Evolutionary conservation across 2,888 invertebrate species (phyloP), one percentile per base, ranked within the genome.

Genomic region (Thelaira solivaga): DNA sequence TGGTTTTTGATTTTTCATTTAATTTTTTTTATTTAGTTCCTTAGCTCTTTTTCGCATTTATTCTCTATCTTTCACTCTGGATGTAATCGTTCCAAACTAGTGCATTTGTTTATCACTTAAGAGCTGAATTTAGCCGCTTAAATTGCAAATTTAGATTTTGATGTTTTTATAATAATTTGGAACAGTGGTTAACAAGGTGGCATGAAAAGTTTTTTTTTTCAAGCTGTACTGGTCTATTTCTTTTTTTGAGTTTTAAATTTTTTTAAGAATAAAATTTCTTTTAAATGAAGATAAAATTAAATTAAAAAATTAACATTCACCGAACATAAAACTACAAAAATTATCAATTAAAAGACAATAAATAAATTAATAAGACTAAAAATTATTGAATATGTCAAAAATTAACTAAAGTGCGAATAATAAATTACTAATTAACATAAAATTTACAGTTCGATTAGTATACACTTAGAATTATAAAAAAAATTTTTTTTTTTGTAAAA

Each of bases 131-230:
- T 61, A 74, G 65, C 69, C 69, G 74, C 65, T 78, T 65, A 74
- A 74, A 78, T 78, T 78, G 78, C 31, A 78, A 53, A 45, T 57
- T 59, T 51, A 49, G 47, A 49, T 47, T 68, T 72, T 31, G 51
- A 65, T 61, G n/a, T 78, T 69, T 65, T 45, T 39, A 55, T 55
- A 47, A 34, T 45, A 55, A 41, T 26, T 45, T 16, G 36, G 45
- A 51, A 65, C 74, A 55, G 74, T 57, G 55, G 18, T 47, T 55
- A n/a, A 31, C 8, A n/a, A 11, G 45, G 24, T 24, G 13, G 10
- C 10, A 41, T 18, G 11, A 11, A 6, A 22, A 39, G n/a, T 41
- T 36, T 36, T 11, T 10, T 10, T 47, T 11, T 20, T 34, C 36
- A 13, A n/a, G 31, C 49, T 41, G 31, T 41, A 24, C 4, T 69